A percentile compares a stretch with the other conserved stretches of the same genome.
Conservation (phyloP, 2,113 vertebrate species). For the Podilymbus podiceps region DNA sequence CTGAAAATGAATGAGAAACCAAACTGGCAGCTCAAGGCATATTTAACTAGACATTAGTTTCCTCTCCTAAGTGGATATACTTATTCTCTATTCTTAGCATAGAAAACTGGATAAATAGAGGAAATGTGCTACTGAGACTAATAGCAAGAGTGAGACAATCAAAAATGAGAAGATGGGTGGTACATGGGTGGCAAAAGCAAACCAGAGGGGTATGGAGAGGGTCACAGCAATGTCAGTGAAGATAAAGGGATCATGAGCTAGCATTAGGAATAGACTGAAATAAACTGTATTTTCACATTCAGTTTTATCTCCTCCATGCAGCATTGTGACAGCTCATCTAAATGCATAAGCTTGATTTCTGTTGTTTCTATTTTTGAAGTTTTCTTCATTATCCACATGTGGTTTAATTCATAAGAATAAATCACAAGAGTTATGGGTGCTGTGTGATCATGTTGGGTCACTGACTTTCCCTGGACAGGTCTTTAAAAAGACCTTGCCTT, state of each 20-base stretch:
- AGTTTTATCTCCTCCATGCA: background rate
- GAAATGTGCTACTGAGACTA: background rate
- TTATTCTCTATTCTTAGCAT: background rate
- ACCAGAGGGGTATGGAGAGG: background rate
- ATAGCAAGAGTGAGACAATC: background rate
- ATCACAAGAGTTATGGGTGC: background rate
- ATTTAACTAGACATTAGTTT: background rate
- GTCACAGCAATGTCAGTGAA: background rate
- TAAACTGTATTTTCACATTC: background rate
- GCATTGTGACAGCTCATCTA: background rate
- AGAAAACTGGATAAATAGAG: background rate
- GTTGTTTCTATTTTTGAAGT: background rate
- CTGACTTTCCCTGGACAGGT: conserved; percentile 8
- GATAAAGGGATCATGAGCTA: background rate
- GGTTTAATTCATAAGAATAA: background rate
- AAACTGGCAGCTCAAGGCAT: background rate
- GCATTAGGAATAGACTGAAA: background rate
- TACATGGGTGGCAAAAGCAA: background rate
- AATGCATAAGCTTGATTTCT: background rate
- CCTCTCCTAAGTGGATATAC: background rate
- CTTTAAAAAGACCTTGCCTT: background rate
- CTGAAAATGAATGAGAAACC: background rate
- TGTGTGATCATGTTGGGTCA: background rate
- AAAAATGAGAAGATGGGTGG: background rate
- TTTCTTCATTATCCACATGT: background rate